Conservation (phyloP, 2,797 vertebrate genomes). For the Brachymystax lenok region DNA sequence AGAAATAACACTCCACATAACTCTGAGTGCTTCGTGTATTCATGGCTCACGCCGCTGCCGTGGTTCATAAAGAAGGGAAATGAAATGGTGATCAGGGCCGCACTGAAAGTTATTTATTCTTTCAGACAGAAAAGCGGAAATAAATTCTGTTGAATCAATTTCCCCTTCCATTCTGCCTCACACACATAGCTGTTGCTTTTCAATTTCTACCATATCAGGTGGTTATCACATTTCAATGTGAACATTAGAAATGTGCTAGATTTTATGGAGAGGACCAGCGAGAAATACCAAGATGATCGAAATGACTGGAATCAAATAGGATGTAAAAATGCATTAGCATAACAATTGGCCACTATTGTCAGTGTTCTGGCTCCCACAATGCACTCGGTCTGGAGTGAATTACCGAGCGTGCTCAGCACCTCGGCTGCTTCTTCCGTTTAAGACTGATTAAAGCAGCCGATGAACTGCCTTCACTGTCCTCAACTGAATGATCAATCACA, state of each 20-base stretch:
- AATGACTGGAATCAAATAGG: constrained; percentile 35
- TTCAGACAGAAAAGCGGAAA: constrained; percentile 12
- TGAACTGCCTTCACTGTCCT: constrained; percentile 32
- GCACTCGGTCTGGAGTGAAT: constrained; percentile 49
- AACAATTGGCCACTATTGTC: constrained; percentile 49
- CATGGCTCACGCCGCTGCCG: not conserved
- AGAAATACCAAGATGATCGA: constrained; percentile 27
- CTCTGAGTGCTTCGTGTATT: no score
- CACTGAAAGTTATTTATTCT: constrained; percentile 24
- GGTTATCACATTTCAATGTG: constrained; percentile 39
- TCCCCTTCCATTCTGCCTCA: constrained; percentile 12
- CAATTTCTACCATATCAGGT: constrained; percentile 30
- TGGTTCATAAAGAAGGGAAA: not conserved
- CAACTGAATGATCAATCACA: constrained; percentile 42
- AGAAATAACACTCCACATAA: not conserved
- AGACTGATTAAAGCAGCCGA: constrained; percentile 46
- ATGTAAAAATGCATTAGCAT: constrained; percentile 40
- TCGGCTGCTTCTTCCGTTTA: constrained; percentile 24
- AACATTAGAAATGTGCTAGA: constrained; percentile 16
- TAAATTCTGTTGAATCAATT: constrained; percentile 43
- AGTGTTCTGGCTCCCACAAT: constrained; percentile 28
- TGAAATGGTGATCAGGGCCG: constrained; percentile 1
- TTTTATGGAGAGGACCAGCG: constrained; percentile 9
- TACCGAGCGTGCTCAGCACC: constrained; percentile 44
- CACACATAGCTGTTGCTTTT: constrained; percentile 20